phyloP scores from a whole-genome alignment of 2,113 vertebrate species.

The Phylloscopus whistleri region DNA sequence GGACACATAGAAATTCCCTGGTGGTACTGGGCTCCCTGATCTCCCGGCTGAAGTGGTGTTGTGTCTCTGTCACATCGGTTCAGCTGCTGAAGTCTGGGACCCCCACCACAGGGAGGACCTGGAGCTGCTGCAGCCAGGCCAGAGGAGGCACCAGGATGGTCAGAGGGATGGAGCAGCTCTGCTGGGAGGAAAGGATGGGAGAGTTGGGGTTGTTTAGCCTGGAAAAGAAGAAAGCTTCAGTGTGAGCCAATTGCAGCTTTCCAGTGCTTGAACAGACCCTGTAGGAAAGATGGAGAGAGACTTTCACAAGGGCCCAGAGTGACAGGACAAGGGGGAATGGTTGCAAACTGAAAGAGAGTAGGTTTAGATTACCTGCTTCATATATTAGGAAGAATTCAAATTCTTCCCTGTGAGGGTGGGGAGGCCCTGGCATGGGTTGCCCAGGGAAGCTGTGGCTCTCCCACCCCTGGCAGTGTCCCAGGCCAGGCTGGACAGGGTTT shows the following conservation, averaged over 20 bases:
- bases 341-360: background rate
- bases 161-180: background rate
- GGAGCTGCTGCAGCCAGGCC: background rate
- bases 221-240: background rate
- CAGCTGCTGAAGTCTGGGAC: background rate
- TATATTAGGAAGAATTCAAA: background rate
- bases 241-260: background rate
- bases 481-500: no score
- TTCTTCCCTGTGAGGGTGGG: no score
- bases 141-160: background rate
- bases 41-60: background rate
- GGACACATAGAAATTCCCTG: background rate
- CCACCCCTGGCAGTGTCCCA: no score
- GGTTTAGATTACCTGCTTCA: background rate
- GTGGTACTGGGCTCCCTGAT: background rate
- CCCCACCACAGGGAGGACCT: background rate
- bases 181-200: background rate
- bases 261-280: background rate
- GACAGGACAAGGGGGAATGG: no score
- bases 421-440: no score
- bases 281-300: background rate
- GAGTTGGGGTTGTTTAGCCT: background rate
- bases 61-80: rapidly evolving
- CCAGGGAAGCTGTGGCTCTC: no score
- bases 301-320: no score